Evolutionary conservation across 2,113 vertebrate genomes (phyloP).

Genomic region (Macrotis lagotis): DNA sequence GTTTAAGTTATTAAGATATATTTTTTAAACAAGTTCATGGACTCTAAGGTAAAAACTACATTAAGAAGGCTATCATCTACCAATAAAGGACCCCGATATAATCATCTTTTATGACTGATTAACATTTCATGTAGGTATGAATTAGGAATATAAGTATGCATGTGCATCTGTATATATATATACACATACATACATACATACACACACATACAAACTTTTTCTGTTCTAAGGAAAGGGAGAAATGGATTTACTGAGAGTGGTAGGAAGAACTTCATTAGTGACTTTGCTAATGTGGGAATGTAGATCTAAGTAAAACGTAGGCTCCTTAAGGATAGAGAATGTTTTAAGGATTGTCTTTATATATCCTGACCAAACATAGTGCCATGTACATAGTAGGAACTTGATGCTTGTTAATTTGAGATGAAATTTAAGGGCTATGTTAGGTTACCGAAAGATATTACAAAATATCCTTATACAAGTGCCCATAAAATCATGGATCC

Average conservation of each 20-base stretch:
- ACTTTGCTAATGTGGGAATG: neutral
- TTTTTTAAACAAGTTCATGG: neutral
- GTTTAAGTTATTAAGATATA: neutral
- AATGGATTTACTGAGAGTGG: neutral
- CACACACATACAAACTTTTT: neutral
- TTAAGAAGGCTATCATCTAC: neutral
- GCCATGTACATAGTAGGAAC: neutral
- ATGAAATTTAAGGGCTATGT: neutral
- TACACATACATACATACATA: too few species aligned
- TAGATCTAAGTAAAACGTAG: neutral
- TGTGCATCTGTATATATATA: neutral
- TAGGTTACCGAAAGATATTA: conserved; percentile 23
- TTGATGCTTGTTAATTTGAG: neutral
- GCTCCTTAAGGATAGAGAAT: neutral
- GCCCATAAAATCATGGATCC: neutral
- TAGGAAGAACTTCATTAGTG: neutral
- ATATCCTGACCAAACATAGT: neutral
- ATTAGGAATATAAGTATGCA: neutral
- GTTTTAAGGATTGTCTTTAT: neutral
- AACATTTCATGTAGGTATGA: neutral
- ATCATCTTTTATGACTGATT: neutral
- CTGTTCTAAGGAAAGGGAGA: neutral
- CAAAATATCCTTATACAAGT: neutral
- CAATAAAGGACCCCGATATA: too few species aligned
- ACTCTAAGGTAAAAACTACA: neutral